Evolutionary conservation across 2,888 invertebrate genomes (phyloP).

Genomic region (Aelia acuminata): DNA sequence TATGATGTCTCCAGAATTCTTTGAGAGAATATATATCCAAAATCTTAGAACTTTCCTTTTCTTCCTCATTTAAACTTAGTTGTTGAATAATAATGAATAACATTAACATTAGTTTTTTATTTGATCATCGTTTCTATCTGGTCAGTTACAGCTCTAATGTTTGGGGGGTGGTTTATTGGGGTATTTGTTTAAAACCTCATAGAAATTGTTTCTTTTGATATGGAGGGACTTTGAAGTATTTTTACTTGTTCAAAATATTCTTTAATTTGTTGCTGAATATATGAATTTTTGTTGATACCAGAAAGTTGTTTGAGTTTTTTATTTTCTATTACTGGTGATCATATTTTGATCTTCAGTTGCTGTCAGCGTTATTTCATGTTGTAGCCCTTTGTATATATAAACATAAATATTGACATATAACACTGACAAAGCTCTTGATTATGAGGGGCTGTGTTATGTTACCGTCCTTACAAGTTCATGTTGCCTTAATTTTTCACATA

Average conservation of each 20-base stretch:
- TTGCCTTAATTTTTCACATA: slow-evolving; percentile 50
- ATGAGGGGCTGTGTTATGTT: slow-evolving; percentile 50
- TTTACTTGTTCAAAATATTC: neutral
- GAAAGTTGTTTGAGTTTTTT: neutral
- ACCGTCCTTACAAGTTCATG: slow-evolving; percentile 54
- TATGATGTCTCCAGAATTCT: no score
- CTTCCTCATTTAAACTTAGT: no score
- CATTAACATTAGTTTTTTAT: no score
- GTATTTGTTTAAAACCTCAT: neutral
- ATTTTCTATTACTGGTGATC: neutral
- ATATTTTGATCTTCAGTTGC: neutral
- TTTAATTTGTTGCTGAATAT: neutral
- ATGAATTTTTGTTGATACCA: neutral
- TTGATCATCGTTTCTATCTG: no score
- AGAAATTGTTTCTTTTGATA: neutral
- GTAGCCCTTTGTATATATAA: neutral
- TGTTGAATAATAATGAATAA: no score
- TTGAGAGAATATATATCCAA: no score
- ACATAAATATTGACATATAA: neutral
- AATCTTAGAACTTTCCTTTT: no score
- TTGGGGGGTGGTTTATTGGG: neutral
- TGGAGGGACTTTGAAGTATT: neutral
- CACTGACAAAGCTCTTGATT: slow-evolving; percentile 34
- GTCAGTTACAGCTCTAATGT: neutral
- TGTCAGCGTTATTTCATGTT: neutral